These are phyloP conservation scores for Neotoma lepida DNA, from an alignment of 2,113 vertebrate species.

Conservation along the genomic window DNA sequence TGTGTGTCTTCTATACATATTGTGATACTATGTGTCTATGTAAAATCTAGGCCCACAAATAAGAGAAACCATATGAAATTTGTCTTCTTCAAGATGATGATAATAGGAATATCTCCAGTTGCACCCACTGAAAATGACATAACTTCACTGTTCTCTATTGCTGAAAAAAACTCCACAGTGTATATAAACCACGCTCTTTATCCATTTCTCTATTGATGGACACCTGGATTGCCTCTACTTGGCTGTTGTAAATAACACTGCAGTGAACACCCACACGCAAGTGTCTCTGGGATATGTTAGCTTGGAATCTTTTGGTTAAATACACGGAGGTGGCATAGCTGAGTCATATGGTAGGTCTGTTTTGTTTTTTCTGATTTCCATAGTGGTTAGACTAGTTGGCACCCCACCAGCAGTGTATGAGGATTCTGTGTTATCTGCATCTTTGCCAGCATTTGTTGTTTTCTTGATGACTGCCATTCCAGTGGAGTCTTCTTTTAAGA, in stretches of 20 bases:
- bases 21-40: neutral
- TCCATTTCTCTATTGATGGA: too few species aligned
- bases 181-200: neutral
- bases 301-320: neutral
- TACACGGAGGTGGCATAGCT: neutral
- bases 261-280: neutral
- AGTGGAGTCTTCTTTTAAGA: neutral
- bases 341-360: neutral
- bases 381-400: neutral
- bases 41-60: neutral
- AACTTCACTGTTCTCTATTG: neutral
- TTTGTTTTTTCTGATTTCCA: neutral
- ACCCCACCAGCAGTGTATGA: neutral
- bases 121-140: neutral
- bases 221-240: neutral
- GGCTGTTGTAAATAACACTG: neutral
- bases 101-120: neutral
- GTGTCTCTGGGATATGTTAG: neutral
- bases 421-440: neutral
- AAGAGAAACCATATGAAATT: neutral
- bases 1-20: too few species aligned
- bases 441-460: neutral
- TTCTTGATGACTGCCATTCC: neutral
- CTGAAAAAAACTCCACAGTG: neutral
- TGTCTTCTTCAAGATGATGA: neutral